phyloP scores from a whole-genome alignment of 2,113 vertebrate species.

The Cyprinus carpio region DNA sequence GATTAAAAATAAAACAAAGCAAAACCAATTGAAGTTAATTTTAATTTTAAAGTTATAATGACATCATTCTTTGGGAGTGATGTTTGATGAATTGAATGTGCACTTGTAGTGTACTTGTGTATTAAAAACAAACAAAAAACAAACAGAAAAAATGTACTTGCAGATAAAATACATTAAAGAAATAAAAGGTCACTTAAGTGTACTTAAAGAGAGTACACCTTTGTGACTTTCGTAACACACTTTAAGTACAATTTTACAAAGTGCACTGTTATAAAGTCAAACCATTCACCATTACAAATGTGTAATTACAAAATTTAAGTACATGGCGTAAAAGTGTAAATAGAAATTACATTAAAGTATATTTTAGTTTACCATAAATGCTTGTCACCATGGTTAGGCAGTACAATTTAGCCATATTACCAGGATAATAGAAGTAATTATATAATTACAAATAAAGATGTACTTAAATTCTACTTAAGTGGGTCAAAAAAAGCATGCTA shows the following conservation, averaged over 20 bases:
- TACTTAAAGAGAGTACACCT: no score
- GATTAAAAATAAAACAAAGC: constrained; percentile 13
- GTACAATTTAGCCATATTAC: not conserved
- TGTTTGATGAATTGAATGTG: not conserved
- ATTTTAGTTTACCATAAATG: not conserved
- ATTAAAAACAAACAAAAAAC: not conserved
- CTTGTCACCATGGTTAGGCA: not conserved
- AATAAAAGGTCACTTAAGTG: not conserved
- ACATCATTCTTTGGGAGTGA: not conserved
- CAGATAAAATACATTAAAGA: not conserved
- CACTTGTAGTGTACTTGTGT: not conserved
- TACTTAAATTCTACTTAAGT: not conserved
- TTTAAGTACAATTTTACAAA: not conserved
- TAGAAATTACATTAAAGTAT: not conserved
- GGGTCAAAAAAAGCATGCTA: not conserved
- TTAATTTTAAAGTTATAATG: not conserved
- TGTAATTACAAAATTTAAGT: not conserved
- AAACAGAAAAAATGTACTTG: not conserved
- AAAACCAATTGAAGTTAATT: not conserved
- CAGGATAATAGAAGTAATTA: not conserved
- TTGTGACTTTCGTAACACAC: not conserved
- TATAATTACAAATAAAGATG: not conserved
- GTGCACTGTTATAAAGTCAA: not conserved
- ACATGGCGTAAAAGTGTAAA: not conserved
- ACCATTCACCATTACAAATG: not conserved